Evolutionary conservation across 1,140 invertebrate genomes (phyloP).

Genomic region (Drosophila lacteicornis): DNA sequence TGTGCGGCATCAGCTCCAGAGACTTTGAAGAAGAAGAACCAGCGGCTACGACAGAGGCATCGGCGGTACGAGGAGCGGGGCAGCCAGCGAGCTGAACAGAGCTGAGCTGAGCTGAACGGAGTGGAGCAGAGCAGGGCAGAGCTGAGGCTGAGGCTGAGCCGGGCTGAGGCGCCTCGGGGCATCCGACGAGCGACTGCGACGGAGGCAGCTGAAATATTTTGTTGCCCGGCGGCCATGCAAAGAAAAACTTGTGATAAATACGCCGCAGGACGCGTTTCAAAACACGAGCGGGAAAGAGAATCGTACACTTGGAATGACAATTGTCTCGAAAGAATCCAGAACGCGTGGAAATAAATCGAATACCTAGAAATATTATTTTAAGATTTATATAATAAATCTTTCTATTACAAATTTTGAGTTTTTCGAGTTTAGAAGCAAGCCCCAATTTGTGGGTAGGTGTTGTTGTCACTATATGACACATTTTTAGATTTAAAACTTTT

Average conservation of each 20-base stretch:
- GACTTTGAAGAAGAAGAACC: constrained; percentile 73
- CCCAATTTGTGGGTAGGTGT: too few species aligned
- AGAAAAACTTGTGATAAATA: constrained; percentile 85
- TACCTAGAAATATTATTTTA: background rate
- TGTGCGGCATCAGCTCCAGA: constrained; percentile 73
- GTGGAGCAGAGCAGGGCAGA: constrained; percentile 6
- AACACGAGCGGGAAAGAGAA: constrained; percentile 50
- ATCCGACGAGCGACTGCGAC: constrained; percentile 37
- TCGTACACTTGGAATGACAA: constrained; percentile 4
- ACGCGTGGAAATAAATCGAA: background rate
- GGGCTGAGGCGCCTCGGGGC: constrained; percentile 12
- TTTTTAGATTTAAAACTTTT: background rate
- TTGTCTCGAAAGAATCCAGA: background rate
- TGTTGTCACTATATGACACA: background rate
- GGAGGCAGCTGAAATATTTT: constrained; percentile 83
- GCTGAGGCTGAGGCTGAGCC: constrained; percentile 24
- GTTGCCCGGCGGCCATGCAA: constrained; percentile 71
- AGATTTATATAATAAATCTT: too few species aligned
- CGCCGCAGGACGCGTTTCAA: constrained; percentile 76
- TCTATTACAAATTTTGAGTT: too few species aligned
- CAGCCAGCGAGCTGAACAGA: constrained; percentile 25
- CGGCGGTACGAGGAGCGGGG: constrained; percentile 41
- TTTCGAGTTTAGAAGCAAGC: too few species aligned
- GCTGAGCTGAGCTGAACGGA: constrained; percentile 13
- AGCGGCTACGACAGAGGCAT: constrained; percentile 35